These are phyloP conservation scores for Pseudomyrmex dendroicus DNA, from an alignment of 1,140 invertebrate species.

Conservation along the genomic window DNA sequence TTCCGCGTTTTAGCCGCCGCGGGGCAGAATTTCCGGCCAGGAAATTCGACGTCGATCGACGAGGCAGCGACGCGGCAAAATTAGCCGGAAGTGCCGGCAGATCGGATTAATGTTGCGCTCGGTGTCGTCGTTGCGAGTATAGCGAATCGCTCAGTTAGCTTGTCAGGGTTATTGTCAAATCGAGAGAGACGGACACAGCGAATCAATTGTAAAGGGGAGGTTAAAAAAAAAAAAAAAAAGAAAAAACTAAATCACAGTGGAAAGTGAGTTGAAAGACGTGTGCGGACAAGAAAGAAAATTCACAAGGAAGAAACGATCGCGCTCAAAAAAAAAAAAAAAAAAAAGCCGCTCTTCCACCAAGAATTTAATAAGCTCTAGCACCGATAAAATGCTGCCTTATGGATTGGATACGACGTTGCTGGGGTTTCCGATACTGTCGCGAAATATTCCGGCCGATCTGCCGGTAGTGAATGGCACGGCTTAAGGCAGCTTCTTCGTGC, in stretches of 20 bases:
- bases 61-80: slow-evolving; percentile 6
- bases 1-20: neutral
- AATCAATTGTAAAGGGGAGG: slow-evolving; percentile 5
- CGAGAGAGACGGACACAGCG: neutral
- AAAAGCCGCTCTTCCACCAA: slow-evolving; percentile 8
- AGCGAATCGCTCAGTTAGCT: neutral
- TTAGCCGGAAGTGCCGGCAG: slow-evolving; percentile 34
- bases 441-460: slow-evolving; percentile 78
- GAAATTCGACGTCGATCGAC: slow-evolving; percentile 48
- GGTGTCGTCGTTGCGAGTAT: slow-evolving; percentile 5
- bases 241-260: too few relatives aligned
- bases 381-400: slow-evolving; percentile 22
- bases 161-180: slow-evolving; percentile 2
- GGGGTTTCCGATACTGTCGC: slow-evolving; percentile 70
- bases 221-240: neutral
- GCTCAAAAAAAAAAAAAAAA: neutral
- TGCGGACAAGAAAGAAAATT: neutral
- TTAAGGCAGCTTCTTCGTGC: slow-evolving; percentile 69
- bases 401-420: slow-evolving; percentile 24
- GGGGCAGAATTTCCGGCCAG: slow-evolving; percentile 38
- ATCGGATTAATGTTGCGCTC: slow-evolving; percentile 18
- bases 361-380: slow-evolving; percentile 57
- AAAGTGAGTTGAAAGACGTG: too few relatives aligned
- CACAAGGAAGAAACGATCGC: slow-evolving; percentile 12
- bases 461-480: slow-evolving; percentile 73